A percentile compares a stretch with the other conserved stretches of the same genome.
phyloP scores from a whole-genome alignment of 2,113 vertebrate species.

The Sarotherodon lohbergeri region DNA sequence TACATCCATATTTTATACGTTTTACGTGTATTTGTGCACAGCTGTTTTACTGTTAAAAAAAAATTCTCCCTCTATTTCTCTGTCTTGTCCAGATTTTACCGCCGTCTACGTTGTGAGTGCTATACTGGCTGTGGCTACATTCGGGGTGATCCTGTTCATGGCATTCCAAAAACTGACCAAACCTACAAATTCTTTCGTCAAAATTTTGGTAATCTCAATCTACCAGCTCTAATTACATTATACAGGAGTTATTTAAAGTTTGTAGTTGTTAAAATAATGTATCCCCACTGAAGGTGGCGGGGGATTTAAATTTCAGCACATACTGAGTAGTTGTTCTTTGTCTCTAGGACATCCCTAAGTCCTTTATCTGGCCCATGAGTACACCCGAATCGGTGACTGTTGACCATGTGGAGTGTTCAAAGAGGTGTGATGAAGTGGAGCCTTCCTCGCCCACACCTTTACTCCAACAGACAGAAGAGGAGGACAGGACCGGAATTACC shows the following conservation, averaged over 20 bases:
- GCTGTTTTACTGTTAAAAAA: neutral
- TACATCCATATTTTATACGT: neutral
- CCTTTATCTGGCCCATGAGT: accelerated
- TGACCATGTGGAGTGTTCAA: accelerated
- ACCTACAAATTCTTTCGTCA: accelerated
- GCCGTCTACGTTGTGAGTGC: accelerated
- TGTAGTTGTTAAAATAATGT: neutral
- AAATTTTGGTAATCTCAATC: neutral
- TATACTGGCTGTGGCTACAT: accelerated
- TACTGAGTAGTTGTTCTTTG: neutral
- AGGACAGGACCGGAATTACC: accelerated
- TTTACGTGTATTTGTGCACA: neutral
- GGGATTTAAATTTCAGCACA: neutral
- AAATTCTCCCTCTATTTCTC: neutral
- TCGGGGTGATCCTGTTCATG: neutral
- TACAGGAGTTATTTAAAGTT: neutral
- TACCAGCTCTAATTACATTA: neutral
- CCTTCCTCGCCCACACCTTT: neutral
- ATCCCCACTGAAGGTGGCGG: neutral
- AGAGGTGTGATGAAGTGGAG: neutral
- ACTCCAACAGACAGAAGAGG: accelerated
- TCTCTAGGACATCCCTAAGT: neutral
- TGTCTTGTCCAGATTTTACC: neutral
- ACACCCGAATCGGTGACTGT: accelerated
- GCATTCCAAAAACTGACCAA: neutral